These are phyloP conservation scores for Mylabris phalerata DNA, from an alignment of 1,140 invertebrate genomes.

Conservation along the genomic window DNA sequence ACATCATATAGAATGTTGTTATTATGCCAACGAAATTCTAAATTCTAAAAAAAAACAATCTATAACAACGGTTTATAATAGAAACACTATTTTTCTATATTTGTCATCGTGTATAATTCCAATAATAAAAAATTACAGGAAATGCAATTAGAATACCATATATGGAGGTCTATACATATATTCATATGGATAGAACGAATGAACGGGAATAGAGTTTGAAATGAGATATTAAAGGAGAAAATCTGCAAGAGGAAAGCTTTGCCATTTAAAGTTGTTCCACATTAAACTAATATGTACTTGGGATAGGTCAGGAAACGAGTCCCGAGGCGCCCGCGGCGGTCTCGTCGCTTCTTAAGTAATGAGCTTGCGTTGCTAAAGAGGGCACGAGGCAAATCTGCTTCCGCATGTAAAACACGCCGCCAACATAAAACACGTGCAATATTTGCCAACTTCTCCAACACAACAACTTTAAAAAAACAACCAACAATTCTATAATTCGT, in stretches of 20 bases:
- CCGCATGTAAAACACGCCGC: slow-evolving; percentile 17
- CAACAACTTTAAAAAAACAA: too few relatives aligned
- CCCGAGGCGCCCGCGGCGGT: slow-evolving; percentile 23
- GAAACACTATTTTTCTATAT: neutral
- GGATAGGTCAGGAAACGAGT: slow-evolving; percentile 24
- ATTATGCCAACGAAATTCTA: too few relatives aligned
- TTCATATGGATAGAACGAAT: neutral
- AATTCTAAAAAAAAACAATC: too few relatives aligned
- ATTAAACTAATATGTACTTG: slow-evolving; percentile 31
- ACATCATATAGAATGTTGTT: too few relatives aligned
- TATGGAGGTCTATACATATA: too few relatives aligned
- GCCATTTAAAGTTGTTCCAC: slow-evolving; percentile 22
- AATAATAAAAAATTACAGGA: neutral
- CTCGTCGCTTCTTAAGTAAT: slow-evolving; percentile 30
- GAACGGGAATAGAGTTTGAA: neutral
- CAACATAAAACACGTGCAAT: slow-evolving; percentile 1
- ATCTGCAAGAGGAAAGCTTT: slow-evolving; percentile 12
- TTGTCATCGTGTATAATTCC: neutral
- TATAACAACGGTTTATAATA: too few relatives aligned
- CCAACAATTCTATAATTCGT: too few relatives aligned
- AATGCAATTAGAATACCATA: neutral
- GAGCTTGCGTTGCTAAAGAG: slow-evolving; percentile 24
- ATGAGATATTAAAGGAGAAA: slow-evolving; percentile 14
- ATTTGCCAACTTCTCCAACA: neutral
- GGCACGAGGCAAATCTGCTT: slow-evolving; percentile 19